Conservation (phyloP, 2,888 invertebrate species). For the Eupithecia pulchellata region DNA sequence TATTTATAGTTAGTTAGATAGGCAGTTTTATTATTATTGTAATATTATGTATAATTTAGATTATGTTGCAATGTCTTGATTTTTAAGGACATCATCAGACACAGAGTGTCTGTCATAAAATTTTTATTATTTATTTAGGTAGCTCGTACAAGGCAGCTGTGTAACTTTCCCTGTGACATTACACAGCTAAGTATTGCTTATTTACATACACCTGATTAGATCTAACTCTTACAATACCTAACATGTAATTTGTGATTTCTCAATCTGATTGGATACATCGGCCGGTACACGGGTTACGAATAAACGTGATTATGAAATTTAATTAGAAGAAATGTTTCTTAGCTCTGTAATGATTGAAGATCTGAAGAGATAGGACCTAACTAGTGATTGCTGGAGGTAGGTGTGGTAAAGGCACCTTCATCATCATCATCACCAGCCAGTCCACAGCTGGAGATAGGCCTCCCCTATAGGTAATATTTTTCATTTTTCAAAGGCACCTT, state of each 20-base stretch:
- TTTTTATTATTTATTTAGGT: too few species aligned
- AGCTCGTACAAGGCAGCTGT: conserved; percentile 4
- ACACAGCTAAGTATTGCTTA: conserved; percentile 33
- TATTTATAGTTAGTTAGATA: too few species aligned
- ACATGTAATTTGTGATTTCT: conserved; percentile 44
- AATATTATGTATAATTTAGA: too few species aligned
- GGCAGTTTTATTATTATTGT: too few species aligned
- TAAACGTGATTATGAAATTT: conserved; percentile 43
- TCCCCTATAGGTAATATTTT: too few species aligned
- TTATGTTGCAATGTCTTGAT: too few species aligned
- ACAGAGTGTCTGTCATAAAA: too few species aligned
- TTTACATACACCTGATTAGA: conserved; percentile 48
- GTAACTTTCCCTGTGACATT: conserved; percentile 9
- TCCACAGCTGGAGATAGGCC: too few species aligned
- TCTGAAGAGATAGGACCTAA: conserved; percentile 27
- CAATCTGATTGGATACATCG: conserved; percentile 43
- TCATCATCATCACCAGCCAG: too few species aligned
- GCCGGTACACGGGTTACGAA: conserved; percentile 23
- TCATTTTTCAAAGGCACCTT: too few species aligned
- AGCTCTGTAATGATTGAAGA: conserved; percentile 12
- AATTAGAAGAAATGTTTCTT: conserved; percentile 40
- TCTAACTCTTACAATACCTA: conserved; percentile 42
- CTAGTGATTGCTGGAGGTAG: background rate
- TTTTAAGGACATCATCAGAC: too few species aligned
- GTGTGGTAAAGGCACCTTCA: background rate